Evolutionary conservation across 2,113 vertebrate genomes (phyloP), one percentile per base, ranked within the genome.

Genomic region (Chaetodon auriga): DNA sequence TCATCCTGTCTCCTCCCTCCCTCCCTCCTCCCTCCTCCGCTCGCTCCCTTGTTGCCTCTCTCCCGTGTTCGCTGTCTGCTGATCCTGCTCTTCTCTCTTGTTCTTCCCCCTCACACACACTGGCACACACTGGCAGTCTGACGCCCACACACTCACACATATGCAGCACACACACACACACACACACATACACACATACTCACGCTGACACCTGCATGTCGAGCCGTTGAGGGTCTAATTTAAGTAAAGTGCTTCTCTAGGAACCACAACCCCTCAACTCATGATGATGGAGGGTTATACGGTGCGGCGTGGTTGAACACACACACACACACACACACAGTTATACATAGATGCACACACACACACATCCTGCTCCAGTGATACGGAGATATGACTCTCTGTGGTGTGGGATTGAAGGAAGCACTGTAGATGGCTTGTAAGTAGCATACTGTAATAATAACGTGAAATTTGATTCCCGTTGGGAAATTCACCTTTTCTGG

Each of bases 241-340:
- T 94, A 93, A 92, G 93, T 93, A 92, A 93, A 93, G 92, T 94
- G 92, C 92, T 93, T 91, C 92, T 94, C 87, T 85, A 87, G 90
- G 90, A 93, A 94, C 92, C 92, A 90, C 92, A 93, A 87, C 85
- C 91, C 90, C 90, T 90, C 87, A 78, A 80, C 90, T 89, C 87
- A 81, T 79, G 77, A 88, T 92, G 88, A 89, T 89, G 88, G 87
- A 93, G 92, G 87, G 61, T 85, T 85, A 91, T 92, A 82, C 5
- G 54, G 69, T 61, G 75, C 64, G 14, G 71, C 73, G 53, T 85
- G 70, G 86, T 74, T 78, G 43, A 88, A 90, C 84, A 71, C 68
- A 70, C 68, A 38, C 68, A 62, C n/a, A n/a, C n/a, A n/a, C n/a
- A n/a, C n/a, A n/a, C 30, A 30, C 38, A 58, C 48, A 82, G 61